These are phyloP conservation scores for Proisotoma minuta DNA, from an alignment of 2,888 invertebrate species.

Conservation along the genomic window DNA sequence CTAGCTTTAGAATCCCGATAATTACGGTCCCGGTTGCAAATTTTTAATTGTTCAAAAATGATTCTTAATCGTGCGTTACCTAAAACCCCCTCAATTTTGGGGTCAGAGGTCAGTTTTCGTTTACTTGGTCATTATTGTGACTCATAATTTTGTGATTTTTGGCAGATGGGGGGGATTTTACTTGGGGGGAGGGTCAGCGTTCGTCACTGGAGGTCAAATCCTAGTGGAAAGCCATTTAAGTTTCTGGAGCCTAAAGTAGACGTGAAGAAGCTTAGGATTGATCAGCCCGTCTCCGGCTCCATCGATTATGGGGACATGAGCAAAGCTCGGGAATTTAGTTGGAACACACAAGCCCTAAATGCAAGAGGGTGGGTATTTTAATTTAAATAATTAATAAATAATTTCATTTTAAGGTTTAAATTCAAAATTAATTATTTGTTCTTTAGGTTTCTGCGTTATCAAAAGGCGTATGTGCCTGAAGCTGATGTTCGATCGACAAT, in stretches of 20 bases:
- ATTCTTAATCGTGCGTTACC: background rate
- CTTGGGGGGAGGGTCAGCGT: background rate
- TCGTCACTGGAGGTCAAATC: background rate
- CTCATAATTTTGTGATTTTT: background rate
- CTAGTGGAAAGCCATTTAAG: background rate
- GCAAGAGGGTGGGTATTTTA: slow-evolving; percentile 36
- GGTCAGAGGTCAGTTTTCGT: too few species aligned
- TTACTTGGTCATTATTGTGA: background rate
- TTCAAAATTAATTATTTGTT: background rate
- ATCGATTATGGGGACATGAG: slow-evolving; percentile 24
- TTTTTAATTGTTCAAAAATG: background rate
- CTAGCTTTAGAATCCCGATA: too few species aligned
- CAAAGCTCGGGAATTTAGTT: slow-evolving; percentile 31
- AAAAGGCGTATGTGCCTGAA: slow-evolving; percentile 70
- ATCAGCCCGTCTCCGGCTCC: slow-evolving; percentile 29
- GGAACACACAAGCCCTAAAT: slow-evolving; percentile 34
- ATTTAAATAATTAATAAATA: background rate
- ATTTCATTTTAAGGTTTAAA: background rate
- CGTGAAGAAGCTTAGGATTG: background rate
- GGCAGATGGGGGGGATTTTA: background rate
- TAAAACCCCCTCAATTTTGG: too few species aligned
- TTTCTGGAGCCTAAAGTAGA: background rate
- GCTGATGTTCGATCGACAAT: slow-evolving; percentile 61
- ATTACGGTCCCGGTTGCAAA: too few species aligned
- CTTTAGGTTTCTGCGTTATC: slow-evolving; percentile 69